These are phyloP conservation scores for Arnoldichthys spilopterus DNA, from an alignment of 2,797 vertebrate species.

Conservation along the genomic window DNA sequence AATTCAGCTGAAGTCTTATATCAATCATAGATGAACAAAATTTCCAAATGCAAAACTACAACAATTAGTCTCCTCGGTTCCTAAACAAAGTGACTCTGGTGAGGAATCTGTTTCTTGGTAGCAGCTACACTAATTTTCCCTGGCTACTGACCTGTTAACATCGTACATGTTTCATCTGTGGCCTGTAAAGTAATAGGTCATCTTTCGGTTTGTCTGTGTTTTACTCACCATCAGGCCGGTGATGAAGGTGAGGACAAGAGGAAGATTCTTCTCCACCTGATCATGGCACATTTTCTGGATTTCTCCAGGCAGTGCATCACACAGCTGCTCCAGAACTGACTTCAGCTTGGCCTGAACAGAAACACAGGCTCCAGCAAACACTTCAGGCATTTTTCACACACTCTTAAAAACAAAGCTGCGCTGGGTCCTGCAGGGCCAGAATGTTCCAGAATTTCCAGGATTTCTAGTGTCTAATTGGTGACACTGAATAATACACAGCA, in stretches of 20 bases:
- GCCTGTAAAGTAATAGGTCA: not conserved
- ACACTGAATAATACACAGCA: not conserved
- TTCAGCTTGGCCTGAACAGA: constrained; percentile 68
- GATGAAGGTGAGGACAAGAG: constrained; percentile 69
- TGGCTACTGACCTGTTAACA: not conserved
- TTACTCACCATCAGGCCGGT: constrained; percentile 63
- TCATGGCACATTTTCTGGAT: constrained; percentile 64
- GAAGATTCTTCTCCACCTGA: constrained; percentile 71
- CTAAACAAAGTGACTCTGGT: too few species aligned
- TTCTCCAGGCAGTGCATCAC: constrained; percentile 65
- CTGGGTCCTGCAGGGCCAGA: too few species aligned
- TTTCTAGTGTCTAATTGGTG: too few species aligned
- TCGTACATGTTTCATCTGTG: not conserved
- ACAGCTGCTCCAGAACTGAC: constrained; percentile 62
- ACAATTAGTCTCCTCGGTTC: too few species aligned
- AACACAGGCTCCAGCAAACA: not conserved
- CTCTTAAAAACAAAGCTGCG: not conserved
- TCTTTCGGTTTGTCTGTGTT: not conserved
- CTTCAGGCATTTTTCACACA: not conserved
- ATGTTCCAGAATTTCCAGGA: too few species aligned
- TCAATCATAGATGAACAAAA: too few species aligned
- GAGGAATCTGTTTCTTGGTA: not conserved
- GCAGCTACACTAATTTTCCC: not conserved
- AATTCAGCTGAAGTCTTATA: too few species aligned
- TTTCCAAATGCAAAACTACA: too few species aligned